A percentile compares a stretch with the other conserved stretches of the same genome.
phyloP scores from a whole-genome alignment of 2,113 vertebrate genomes.

The Archocentrus centrarchus region DNA sequence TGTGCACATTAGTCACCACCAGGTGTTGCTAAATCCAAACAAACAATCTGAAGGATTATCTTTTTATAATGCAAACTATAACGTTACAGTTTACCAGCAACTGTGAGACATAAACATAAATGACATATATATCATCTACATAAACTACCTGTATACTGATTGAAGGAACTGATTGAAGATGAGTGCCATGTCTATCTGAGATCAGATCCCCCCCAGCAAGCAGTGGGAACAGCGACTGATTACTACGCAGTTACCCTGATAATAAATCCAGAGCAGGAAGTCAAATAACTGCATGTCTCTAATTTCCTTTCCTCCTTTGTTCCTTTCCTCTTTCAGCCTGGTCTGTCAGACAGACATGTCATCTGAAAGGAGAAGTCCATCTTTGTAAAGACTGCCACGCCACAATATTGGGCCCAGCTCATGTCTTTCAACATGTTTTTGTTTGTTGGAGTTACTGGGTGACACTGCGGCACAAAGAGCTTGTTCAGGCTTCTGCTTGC shows the following conservation, averaged over 20 bases:
- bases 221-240: slow-evolving; percentile 6
- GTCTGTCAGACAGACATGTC: slow-evolving; percentile 36
- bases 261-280: slow-evolving; percentile 40
- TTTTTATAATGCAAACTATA: slow-evolving; percentile 70
- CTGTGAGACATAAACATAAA: slow-evolving; percentile 73
- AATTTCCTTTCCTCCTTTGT: slow-evolving; percentile 61
- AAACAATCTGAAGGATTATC: slow-evolving; percentile 21
- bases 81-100: slow-evolving; percentile 93
- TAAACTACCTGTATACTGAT: slow-evolving; percentile 15
- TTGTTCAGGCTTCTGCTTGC: background rate
- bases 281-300: slow-evolving; percentile 50
- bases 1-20: slow-evolving; percentile 17
- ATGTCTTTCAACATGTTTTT: background rate
- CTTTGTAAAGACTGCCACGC: slow-evolving; percentile 29
- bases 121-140: slow-evolving; percentile 57
- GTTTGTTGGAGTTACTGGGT: background rate
- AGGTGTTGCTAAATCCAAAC: slow-evolving; percentile 2
- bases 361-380: slow-evolving; percentile 58
- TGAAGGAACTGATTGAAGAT: slow-evolving; percentile 12
- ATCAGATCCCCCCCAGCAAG: background rate
- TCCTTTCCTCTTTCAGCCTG: slow-evolving; percentile 47
- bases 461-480: slow-evolving; percentile 2
- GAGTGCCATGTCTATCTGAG: background rate
- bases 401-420: background rate
- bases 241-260: slow-evolving; percentile 14